phyloP scores from a whole-genome alignment of 92 coral and sea anemone genomes.

The Epizoanthus illoricatus region DNA sequence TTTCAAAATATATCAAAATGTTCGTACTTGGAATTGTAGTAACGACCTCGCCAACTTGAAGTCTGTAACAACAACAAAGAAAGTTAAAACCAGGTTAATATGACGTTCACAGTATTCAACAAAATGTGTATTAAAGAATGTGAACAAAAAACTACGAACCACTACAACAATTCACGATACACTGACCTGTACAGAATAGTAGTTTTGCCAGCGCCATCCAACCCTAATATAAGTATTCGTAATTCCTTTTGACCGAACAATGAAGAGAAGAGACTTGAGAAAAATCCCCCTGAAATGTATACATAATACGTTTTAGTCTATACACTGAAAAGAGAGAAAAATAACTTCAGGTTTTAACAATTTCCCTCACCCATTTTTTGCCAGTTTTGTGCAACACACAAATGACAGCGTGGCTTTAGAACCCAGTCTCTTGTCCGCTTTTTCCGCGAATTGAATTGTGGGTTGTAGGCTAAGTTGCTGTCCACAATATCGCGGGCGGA shows the following conservation, averaged over 20 bases:
- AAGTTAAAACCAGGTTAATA: background rate
- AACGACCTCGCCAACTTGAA: conserved; percentile 99
- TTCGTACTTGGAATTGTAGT: conserved; percentile 96
- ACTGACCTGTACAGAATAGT: conserved; percentile 86
- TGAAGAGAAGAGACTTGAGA: conserved; percentile 91
- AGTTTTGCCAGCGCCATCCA: conserved; percentile 98
- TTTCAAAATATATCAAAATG: too few species aligned
- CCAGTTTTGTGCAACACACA: background rate
- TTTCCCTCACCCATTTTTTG: background rate
- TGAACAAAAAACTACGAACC: background rate
- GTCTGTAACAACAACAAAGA: conserved; percentile 46
- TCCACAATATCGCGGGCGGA: too few species aligned
- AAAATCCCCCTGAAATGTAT: conserved; percentile 73
- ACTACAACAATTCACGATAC: background rate
- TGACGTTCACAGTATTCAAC: background rate
- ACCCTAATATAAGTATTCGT: conserved; percentile 86
- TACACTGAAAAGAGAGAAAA: background rate
- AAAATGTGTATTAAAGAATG: background rate
- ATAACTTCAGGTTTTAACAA: background rate
- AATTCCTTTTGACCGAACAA: conserved; percentile 96
- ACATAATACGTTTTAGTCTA: background rate
- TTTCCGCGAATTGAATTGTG: too few species aligned
- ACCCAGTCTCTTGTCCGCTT: conserved; percentile 1
- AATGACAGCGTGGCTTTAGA: conserved; percentile 30
- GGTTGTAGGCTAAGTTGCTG: too few species aligned